Percentiles rank a stretch among this genome's conserved stretches.
phyloP scores from a whole-genome alignment of 2,888 invertebrate species.

The Xestia ashworthii region DNA sequence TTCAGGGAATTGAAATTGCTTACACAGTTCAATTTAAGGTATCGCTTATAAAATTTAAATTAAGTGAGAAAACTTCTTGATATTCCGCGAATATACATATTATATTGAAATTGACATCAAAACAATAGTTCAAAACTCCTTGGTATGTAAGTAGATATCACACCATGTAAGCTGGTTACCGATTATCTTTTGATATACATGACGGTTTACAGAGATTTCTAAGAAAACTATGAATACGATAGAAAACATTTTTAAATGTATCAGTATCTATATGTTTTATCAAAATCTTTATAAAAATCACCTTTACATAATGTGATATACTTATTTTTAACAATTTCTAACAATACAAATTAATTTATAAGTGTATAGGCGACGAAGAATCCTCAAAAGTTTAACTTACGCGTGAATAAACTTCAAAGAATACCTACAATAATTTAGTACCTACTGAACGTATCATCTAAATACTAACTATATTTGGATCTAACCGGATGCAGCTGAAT shows the following conservation, averaged over 20 bases:
- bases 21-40: constrained; percentile 43
- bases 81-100: neutral
- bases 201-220: neutral
- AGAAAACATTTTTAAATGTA: neutral
- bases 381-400: too few species aligned
- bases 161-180: neutral
- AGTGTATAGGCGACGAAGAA: neutral
- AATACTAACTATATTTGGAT: neutral
- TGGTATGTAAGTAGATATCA: neutral
- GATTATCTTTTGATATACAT: neutral
- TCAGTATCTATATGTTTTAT: neutral
- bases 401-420: neutral
- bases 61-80: constrained; percentile 7
- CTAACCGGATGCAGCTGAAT: neutral
- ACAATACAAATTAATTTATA: neutral
- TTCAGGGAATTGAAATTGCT: constrained; percentile 54
- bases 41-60: constrained; percentile 33
- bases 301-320: too few species aligned
- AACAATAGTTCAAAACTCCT: neutral
- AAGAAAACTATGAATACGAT: neutral
- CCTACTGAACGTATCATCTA: neutral
- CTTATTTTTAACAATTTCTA: neutral
- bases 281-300: neutral
- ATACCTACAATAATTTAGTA: neutral
- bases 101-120: neutral